phyloP scores from a whole-genome alignment of 1,140 invertebrate species.

The Drosophila asahinai region DNA sequence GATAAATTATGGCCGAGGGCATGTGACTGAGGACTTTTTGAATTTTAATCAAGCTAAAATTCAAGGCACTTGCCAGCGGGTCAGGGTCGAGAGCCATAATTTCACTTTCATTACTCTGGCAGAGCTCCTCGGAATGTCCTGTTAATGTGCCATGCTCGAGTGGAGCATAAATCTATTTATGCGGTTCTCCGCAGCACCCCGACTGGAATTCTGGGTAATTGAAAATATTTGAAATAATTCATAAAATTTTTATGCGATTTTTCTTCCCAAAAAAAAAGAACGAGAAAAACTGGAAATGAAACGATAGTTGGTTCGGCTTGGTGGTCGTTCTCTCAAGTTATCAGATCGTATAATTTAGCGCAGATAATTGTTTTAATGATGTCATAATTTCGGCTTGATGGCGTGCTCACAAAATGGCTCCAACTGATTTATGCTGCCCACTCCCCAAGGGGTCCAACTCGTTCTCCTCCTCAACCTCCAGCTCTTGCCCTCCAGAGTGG shows the following conservation, averaged over 20 bases:
- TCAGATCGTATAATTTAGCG: constrained; percentile 64
- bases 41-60: constrained; percentile 82
- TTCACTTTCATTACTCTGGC: constrained; percentile 67
- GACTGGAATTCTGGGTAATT: constrained; percentile 62
- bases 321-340: constrained; percentile 43
- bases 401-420: constrained; percentile 46
- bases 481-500: constrained; percentile 23
- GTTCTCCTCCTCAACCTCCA: constrained; percentile 11
- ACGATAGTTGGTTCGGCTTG: constrained; percentile 27
- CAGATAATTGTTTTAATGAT: constrained; percentile 82
- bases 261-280: constrained; percentile 31
- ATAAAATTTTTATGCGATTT: constrained; percentile 82
- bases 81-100: constrained; percentile 64
- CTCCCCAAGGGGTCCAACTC: constrained; percentile 1
- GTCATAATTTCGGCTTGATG: constrained; percentile 74
- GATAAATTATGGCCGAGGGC: constrained; percentile 64
- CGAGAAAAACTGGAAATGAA: constrained; percentile 27
- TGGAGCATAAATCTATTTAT: constrained; percentile 80
- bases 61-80: constrained; percentile 63
- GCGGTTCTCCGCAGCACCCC: constrained; percentile 34
- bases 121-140: constrained; percentile 64
- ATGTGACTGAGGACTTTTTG: constrained; percentile 51
- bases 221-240: constrained; percentile 83
- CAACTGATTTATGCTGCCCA: constrained; percentile 69
- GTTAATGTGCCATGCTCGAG: constrained; percentile 79